Percentiles rank a stretch among this genome's conserved stretches.
Evolutionary conservation across 2,888 invertebrate genomes (phyloP).

Genomic region (Xestia ashworthii): DNA sequence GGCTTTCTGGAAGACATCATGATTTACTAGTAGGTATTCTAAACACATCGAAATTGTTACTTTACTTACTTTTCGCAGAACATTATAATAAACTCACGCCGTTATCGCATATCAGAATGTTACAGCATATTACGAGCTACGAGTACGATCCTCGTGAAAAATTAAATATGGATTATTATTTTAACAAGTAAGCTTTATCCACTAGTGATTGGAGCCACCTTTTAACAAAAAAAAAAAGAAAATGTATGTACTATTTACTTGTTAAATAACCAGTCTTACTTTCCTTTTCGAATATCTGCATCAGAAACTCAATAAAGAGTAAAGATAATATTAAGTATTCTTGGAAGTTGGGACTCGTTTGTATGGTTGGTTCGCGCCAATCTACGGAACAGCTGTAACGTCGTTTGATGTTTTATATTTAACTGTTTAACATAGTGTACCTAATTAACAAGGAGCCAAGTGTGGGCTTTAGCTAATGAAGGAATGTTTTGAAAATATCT

Average conservation of each 20-base stretch:
- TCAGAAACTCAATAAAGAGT: neutral
- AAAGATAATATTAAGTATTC: neutral
- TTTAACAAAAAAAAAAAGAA: too few relatives aligned
- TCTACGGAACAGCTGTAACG: constrained; percentile 24
- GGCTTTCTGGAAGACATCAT: constrained; percentile 27
- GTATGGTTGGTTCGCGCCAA: constrained; percentile 13
- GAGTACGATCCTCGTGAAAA: neutral
- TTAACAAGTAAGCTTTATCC: too few relatives aligned
- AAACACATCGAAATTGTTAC: neutral
- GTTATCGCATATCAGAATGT: neutral
- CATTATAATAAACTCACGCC: neutral
- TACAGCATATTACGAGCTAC: neutral
- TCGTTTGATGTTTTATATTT: constrained; percentile 35
- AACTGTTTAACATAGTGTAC: constrained; percentile 30
- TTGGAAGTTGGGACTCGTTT: neutral
- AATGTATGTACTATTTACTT: too few relatives aligned
- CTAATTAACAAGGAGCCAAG: constrained; percentile 39
- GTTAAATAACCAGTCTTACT: too few relatives aligned
- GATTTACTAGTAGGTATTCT: constrained; percentile 35
- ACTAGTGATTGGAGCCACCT: too few relatives aligned
- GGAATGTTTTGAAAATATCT: constrained; percentile 38
- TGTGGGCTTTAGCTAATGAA: constrained; percentile 27
- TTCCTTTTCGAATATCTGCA: neutral
- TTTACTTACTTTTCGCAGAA: constrained; percentile 13
- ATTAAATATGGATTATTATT: too few relatives aligned